Base-by-base conservation (phyloP, 2,888 invertebrate species). In the Spialia ferax region DNA sequence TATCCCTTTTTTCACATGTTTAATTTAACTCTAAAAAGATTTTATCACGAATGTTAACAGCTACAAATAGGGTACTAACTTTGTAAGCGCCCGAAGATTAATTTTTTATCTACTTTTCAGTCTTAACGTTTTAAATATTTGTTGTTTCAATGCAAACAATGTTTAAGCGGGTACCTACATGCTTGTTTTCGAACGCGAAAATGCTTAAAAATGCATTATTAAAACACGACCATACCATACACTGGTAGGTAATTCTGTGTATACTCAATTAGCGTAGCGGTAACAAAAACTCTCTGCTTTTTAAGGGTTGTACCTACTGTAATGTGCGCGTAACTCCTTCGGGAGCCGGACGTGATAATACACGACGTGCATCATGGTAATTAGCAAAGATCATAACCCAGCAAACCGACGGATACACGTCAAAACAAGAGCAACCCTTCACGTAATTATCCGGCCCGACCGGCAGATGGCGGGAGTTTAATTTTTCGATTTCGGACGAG, bases 401-500 rank as follows among this genome's bases (percentile, higher is more conserved):
- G 79, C 77, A 75, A 80, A 82, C 78, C 78, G 79, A 79, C 78
- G 79, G 78, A 78, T 77, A 74, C 80, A 81, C 80, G 82, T 83
- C 84, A 83, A 77, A 84, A 82, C 83, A 82, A 71, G 74, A 77
- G 71, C 75, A 79, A 78, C 79, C 83, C 82, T 82, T 78, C 75
- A 77, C 75, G 83, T 85, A 88, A 88, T 87, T 87, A 87, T 81
- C 78, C 81, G 75, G 67, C 77, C 76, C 80, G 79, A 78, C 83
- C 85, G 87, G 82, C 91, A 91, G 92, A 92, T 92, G 93, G 89
- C 87, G 84, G 81, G 84, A 87, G 87, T 91, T 92, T 91, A 92
- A 93, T 93, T 92, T 93, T 92, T 93, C 93, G 91, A 92, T 93
- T 92, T 93, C 91, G 93, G 90, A 88, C 93, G 85, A 81, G 81